A percentile compares a stretch with the other conserved stretches of the same genome.
Evolutionary conservation across 2,113 vertebrate species (phyloP).

Genomic region (Zootoca vivipara): DNA sequence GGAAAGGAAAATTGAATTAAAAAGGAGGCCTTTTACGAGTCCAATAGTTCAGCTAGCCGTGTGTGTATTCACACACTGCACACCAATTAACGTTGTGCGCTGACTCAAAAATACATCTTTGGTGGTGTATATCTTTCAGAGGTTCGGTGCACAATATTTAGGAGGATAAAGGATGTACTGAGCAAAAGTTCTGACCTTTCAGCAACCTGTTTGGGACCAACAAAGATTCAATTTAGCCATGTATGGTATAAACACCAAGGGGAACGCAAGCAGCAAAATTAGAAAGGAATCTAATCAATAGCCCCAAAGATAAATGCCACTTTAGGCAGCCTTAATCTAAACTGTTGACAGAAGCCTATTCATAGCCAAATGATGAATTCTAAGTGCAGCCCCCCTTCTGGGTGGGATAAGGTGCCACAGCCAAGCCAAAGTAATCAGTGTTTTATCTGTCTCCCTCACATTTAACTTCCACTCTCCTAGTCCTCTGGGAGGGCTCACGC

Average conservation of each 20-base stretch:
- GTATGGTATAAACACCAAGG: slow-evolving; percentile 41
- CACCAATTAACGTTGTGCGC: not conserved
- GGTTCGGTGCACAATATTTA: slow-evolving; percentile 36
- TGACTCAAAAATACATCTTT: not conserved
- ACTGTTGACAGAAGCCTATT: slow-evolving; percentile 65
- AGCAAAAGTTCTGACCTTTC: slow-evolving; percentile 53
- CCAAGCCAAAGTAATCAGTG: slow-evolving; percentile 25
- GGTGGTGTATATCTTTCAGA: slow-evolving; percentile 38
- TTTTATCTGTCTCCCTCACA: slow-evolving; percentile 47
- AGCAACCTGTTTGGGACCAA: slow-evolving; percentile 44
- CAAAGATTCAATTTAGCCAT: slow-evolving; percentile 58
- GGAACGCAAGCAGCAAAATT: not conserved
- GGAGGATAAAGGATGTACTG: slow-evolving; percentile 13
- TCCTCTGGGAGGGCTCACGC: slow-evolving; percentile 3
- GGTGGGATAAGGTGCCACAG: slow-evolving; percentile 56
- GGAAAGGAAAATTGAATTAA: slow-evolving; percentile 12
- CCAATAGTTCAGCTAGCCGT: rapidly evolving
- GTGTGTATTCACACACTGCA: not conserved
- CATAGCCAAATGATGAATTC: slow-evolving; percentile 44
- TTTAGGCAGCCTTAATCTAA: slow-evolving; percentile 60
- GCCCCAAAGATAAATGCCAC: slow-evolving; percentile 60
- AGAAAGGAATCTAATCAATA: slow-evolving; percentile 67
- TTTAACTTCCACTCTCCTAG: not conserved
- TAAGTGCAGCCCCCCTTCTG: slow-evolving; percentile 54
- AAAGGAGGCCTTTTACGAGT: not conserved